Percentiles rank a stretch among this genome's conserved stretches.
Conservation (phyloP, 2,797 vertebrate species). For the Cetoscarus ocellatus region DNA sequence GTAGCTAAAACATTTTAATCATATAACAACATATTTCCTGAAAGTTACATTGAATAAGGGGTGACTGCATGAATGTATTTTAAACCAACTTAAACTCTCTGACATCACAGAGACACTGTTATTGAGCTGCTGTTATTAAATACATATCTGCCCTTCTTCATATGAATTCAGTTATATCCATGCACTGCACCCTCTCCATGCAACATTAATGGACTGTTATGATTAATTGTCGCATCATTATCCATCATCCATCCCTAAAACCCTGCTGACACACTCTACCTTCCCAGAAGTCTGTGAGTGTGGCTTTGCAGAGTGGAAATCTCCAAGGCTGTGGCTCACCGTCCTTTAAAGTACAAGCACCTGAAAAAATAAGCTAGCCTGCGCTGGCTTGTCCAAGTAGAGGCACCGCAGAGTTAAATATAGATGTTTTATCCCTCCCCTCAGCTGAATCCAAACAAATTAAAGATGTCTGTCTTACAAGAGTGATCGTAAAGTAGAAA, state of each 20-base stretch:
- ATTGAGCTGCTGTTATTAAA: constrained; percentile 46
- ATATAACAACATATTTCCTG: too few relatives aligned
- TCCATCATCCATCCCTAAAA: constrained; percentile 57
- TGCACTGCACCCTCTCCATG: constrained; percentile 36
- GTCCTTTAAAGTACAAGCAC: constrained; percentile 95
- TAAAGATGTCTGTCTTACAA: constrained; percentile 88
- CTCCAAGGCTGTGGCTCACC: constrained; percentile 91
- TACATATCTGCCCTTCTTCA: constrained; percentile 23
- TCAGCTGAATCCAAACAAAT: constrained; percentile 92
- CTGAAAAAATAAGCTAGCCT: constrained; percentile 95
- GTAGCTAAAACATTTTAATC: too few relatives aligned
- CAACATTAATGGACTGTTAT: constrained; percentile 62
- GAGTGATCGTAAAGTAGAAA: constrained; percentile 84
- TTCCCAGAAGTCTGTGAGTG: constrained; percentile 83
- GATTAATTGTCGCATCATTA: constrained; percentile 77
- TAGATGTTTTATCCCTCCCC: constrained; percentile 92
- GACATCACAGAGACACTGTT: constrained; percentile 22
- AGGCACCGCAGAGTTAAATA: constrained; percentile 92
- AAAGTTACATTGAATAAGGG: too few relatives aligned
- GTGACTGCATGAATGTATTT: too few relatives aligned
- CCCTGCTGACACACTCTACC: constrained; percentile 53
- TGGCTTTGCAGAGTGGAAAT: constrained; percentile 84
- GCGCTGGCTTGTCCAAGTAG: constrained; percentile 88
- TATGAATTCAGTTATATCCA: constrained; percentile 34
- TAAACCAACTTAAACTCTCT: too few relatives aligned